phyloP scores from a whole-genome alignment of 1,140 invertebrate genomes.

The Babylonia areolata region DNA sequence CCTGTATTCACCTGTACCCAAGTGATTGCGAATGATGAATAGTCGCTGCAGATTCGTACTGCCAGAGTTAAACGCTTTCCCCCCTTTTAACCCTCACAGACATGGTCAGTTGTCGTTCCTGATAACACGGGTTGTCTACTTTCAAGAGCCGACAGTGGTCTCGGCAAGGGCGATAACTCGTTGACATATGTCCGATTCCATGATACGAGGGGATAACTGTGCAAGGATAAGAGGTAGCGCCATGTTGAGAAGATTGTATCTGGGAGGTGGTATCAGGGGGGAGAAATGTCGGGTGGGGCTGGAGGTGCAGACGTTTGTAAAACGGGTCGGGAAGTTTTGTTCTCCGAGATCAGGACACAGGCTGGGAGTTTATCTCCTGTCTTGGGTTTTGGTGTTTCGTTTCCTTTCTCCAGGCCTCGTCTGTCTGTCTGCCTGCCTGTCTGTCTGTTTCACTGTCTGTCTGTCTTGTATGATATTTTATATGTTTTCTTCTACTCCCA shows the following conservation, averaged over 20 bases:
- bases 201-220: background rate
- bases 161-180: background rate
- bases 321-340: too few species aligned
- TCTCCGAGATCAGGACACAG: too few species aligned
- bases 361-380: too few species aligned
- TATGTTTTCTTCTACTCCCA: too few species aligned
- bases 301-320: too few species aligned
- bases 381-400: too few species aligned
- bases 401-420: too few species aligned
- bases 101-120: slow-evolving; percentile 6
- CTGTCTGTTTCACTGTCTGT: too few species aligned
- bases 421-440: too few species aligned
- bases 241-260: background rate
- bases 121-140: background rate
- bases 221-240: background rate
- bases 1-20: background rate
- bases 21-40: background rate
- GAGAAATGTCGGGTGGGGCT: too few species aligned
- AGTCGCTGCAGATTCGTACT: background rate
- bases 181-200: slow-evolving; percentile 1
- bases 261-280: too few species aligned
- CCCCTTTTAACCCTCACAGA: background rate
- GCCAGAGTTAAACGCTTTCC: background rate
- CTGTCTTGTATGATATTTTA: too few species aligned
- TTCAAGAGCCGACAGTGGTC: background rate